Percentiles rank a stretch among this genome's conserved stretches.
phyloP scores from a whole-genome alignment of 2,888 invertebrate species.

The Philonicus albiceps region DNA sequence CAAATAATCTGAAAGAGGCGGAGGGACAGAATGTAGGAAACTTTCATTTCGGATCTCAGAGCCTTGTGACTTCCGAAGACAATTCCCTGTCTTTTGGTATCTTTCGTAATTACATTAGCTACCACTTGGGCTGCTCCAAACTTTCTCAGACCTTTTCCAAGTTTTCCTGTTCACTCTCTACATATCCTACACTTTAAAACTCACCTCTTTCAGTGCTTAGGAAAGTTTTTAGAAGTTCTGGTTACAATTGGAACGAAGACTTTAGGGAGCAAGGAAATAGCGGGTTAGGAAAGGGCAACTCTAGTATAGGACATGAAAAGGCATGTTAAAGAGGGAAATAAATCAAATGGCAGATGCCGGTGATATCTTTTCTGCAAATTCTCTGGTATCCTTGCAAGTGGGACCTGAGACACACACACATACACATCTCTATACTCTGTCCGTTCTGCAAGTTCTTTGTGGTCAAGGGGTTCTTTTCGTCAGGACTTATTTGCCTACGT shows the following conservation, averaged over 20 bases:
- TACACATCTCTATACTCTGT: neutral
- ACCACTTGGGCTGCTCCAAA: neutral
- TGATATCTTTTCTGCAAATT: slow-evolving; percentile 10
- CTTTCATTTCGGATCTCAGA: neutral
- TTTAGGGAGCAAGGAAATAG: neutral
- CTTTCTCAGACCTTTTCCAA: neutral
- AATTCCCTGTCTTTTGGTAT: slow-evolving; percentile 15
- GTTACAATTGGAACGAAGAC: slow-evolving; percentile 10
- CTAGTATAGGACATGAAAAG: neutral
- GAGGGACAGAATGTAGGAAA: neutral
- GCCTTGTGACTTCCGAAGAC: slow-evolving; percentile 5
- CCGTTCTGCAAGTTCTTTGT: neutral
- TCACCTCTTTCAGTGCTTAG: slow-evolving; percentile 13
- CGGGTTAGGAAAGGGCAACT: slow-evolving; percentile 5
- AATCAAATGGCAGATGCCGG: slow-evolving; percentile 36
- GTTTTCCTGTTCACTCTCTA: neutral
- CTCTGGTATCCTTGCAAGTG: slow-evolving; percentile 1
- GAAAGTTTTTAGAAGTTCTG: slow-evolving; percentile 19
- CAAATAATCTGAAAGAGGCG: neutral
- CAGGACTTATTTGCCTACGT: neutral
- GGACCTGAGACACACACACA: neutral
- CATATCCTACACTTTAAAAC: slow-evolving; percentile 14
- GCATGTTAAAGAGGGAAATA: slow-evolving; percentile 13
- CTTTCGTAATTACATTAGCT: slow-evolving; percentile 34
- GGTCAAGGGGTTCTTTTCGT: neutral